Percentiles rank a stretch among this genome's conserved stretches.
Evolutionary conservation across 2,113 vertebrate genomes (phyloP).

Genomic region (Gallinago undulata): DNA sequence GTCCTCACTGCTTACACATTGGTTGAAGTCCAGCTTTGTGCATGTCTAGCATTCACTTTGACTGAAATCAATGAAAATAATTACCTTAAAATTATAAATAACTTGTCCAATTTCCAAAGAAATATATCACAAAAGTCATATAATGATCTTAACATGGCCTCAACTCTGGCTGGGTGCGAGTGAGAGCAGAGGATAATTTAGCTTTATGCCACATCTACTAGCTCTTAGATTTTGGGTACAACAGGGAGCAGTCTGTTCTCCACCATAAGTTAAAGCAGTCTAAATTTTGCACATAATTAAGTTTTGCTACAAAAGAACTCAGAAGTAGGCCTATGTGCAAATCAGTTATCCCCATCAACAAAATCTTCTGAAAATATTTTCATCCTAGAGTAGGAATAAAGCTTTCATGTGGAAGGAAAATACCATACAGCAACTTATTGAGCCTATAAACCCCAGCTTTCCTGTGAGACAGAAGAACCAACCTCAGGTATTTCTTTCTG

Average conservation of each 20-base stretch:
- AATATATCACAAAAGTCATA: not conserved
- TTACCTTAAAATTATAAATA: not conserved
- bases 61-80: not conserved
- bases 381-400: not conserved
- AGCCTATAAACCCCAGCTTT: not conserved
- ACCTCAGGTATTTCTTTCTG: not conserved
- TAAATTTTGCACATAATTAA: not conserved
- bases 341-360: not conserved
- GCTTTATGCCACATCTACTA: not conserved
- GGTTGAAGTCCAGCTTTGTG: not conserved
- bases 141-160: not conserved
- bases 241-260: not conserved
- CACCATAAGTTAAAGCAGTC: not conserved
- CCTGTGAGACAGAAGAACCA: not conserved
- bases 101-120: not conserved
- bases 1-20: not conserved
- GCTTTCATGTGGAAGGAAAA: not conserved
- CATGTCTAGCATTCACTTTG: not conserved
- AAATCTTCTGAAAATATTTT: not conserved
- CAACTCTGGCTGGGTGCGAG: not conserved
- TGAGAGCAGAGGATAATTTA: not conserved
- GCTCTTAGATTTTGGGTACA: not conserved
- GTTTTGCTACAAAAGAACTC: not conserved
- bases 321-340: not conserved
- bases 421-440: not conserved